Base-by-base conservation (phyloP, 2,888 invertebrate genomes). In the Corythucha ciliata region DNA sequence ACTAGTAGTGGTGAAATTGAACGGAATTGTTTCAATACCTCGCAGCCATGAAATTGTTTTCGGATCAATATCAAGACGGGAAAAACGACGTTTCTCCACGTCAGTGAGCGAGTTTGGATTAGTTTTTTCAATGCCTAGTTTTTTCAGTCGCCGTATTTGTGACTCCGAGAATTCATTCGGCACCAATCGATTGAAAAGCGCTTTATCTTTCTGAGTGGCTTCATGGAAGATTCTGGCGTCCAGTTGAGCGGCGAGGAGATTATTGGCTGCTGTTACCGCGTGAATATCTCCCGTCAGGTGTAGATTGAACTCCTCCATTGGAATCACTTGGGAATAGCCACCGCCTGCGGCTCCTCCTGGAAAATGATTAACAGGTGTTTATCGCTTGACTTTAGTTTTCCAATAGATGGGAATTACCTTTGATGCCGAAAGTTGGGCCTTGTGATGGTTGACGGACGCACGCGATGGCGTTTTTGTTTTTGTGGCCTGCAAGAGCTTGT, bases 291-390 rank as follows among this genome's bases (percentile, higher is more conserved):
- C 92, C 0, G 97, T 98, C 59, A 98, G 72, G 68, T 98, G 97
- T 1, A 98, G 77, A 72, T 98, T 98, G 70, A 98, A 97, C 63
- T 98, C 97, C 69, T 98, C 97, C 98, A 98, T 98, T 0, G 98
- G 98, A 59, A 98, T 96, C 0, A 90, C 86, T 74, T 88, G 87
- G 0, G 97, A 85, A 68, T 96, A 97, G 3, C 97, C 97, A 18
- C 97, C 98, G 2, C 98, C 98, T 7, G 98, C 97, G 2, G 97
- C 98, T 22, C 97, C 97, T 45, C 93, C 81, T 78, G 50, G 7
- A 54, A 51, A 7, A 55, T 53, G 6, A 12, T 29, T 10, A 12
- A 12, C n/a, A 29, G 29, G 29, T 29, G n/a, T 29, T 29, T 29
- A 12, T n/a, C 8, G 10, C n/a, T 29, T 29, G 10, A 29, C 29